Percentiles rank a stretch among this genome's conserved stretches.
Conservation (phyloP, 2,888 invertebrate species). For the Hydroisotoma schaefferi region DNA sequence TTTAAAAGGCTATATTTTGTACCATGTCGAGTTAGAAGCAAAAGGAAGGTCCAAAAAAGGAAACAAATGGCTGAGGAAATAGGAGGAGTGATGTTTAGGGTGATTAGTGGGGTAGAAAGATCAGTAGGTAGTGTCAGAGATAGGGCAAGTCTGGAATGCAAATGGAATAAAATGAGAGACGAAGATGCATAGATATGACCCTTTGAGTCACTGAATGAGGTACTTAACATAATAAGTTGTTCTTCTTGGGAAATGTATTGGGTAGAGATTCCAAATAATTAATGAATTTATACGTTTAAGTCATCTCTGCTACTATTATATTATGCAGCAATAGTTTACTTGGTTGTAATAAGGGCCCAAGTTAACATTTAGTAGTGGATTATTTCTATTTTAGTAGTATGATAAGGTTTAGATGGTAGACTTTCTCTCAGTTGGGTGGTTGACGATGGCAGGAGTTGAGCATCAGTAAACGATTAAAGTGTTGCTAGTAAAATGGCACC, state of each 20-base stretch:
- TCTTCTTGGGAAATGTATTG: not conserved
- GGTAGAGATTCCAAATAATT: not conserved
- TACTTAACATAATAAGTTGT: conserved; percentile 18
- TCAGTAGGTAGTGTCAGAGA: not conserved
- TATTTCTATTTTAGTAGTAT: no score
- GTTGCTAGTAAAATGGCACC: conserved; percentile 39
- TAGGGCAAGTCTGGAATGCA: conserved; percentile 8
- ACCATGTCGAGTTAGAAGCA: no score
- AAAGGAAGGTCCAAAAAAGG: no score
- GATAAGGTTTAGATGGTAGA: no score
- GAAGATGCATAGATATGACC: conserved; percentile 8
- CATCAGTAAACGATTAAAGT: conserved; percentile 41
- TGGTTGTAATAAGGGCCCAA: no score
- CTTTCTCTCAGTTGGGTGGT: no score
- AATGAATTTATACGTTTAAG: not conserved
- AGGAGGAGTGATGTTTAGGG: not conserved
- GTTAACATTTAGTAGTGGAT: no score
- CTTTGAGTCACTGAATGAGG: conserved; percentile 6
- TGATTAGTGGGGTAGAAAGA: not conserved
- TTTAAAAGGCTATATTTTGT: no score
- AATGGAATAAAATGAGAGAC: conserved; percentile 10
- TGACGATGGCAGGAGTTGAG: no score
- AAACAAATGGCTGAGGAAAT: no score
- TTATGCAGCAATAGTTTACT: no score
- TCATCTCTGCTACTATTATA: no score